Conservation (phyloP, 92 coral and sea anemone species). For the Nematostella vectensis region DNA sequence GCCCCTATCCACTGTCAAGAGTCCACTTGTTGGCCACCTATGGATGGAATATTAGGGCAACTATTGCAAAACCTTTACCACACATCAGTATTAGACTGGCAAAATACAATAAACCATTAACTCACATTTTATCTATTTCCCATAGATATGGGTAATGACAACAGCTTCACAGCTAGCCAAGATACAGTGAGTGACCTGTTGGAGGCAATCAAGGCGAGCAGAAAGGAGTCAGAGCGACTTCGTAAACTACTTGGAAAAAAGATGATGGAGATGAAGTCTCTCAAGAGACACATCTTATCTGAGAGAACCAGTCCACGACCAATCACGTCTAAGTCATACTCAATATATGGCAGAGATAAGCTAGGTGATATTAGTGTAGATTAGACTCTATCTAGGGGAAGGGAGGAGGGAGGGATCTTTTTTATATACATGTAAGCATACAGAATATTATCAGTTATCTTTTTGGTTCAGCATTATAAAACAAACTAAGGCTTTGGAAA, state of each 20-base stretch:
- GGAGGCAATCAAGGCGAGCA: constrained; percentile 63
- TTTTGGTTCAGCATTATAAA: no score
- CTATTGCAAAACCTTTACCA: no score
- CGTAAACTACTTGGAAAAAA: constrained; percentile 50
- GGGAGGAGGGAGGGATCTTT: not conserved
- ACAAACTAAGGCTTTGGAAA: no score
- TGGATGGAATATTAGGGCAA: no score
- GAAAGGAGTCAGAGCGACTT: constrained; percentile 67
- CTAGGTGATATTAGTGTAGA: constrained; percentile 5
- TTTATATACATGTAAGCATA: no score
- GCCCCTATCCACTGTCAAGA: no score
- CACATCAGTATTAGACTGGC: no score
- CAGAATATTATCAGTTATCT: no score
- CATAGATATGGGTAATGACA: constrained; percentile 27
- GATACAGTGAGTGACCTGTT: constrained; percentile 52
- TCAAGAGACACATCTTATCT: constrained; percentile 45
- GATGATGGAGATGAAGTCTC: constrained; percentile 75
- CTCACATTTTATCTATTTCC: no score
- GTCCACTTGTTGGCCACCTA: no score
- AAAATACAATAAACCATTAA: no score
- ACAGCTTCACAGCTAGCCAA: constrained; percentile 15
- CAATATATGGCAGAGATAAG: constrained; percentile 7
- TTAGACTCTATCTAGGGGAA: not conserved
- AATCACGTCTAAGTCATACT: not conserved
- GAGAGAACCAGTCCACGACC: constrained; percentile 26